Evolutionary conservation across 2,797 vertebrate species (phyloP).

Genomic region (Malacoraja senta): DNA sequence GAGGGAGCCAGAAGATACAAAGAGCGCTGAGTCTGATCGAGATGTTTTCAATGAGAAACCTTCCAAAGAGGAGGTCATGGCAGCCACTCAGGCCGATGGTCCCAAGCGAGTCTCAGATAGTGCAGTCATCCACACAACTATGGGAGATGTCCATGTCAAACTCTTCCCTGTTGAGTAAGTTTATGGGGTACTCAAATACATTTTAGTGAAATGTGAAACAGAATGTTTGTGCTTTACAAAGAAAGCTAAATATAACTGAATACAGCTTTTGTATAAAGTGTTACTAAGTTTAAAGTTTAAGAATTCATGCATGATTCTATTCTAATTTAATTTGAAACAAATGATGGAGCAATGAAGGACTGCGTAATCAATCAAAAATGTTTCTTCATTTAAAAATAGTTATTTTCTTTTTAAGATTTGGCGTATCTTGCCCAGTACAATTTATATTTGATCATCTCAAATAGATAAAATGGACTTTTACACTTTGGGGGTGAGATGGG

Average conservation of each 20-base stretch:
- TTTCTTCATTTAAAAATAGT: neutral
- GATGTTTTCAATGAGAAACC: conserved; percentile 98
- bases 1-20: conserved; percentile 92
- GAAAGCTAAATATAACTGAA: neutral
- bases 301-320: neutral
- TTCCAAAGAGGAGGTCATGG: conserved; percentile 98
- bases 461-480: neutral
- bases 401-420: neutral
- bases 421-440: too few relatives aligned
- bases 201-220: conserved; percentile 1
- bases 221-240: neutral
- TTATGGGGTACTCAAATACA: neutral
- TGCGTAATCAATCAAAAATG: neutral
- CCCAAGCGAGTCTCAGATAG: conserved; percentile 95
- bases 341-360: neutral
- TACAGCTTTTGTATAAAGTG: neutral
- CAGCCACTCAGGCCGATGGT: conserved; percentile 94
- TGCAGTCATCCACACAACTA: conserved; percentile 94
- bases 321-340: neutral
- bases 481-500: neutral
- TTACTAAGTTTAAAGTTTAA: neutral
- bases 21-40: conserved; percentile 92
- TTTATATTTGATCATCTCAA: neutral
- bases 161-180: conserved; percentile 97
- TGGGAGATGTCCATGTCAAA: conserved; percentile 95